Evolutionary conservation across 2,888 invertebrate species (phyloP), one percentile per base, ranked within the genome.

Genomic region (Drosophila hamatofila): DNA sequence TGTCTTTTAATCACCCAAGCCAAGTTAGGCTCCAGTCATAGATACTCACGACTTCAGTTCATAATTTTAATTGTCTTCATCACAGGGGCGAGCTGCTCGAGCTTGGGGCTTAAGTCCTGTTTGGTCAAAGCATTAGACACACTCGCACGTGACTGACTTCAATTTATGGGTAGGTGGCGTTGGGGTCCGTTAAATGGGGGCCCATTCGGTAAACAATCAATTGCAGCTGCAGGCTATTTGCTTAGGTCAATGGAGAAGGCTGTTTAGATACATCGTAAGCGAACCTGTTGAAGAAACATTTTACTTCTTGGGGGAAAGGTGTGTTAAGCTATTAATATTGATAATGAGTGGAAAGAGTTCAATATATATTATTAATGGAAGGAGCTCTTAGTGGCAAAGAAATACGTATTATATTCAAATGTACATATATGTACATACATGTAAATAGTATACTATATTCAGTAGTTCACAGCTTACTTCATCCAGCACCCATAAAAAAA

Each of bases 181-280:
- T 33, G 52, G 37, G 30, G 46, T 11, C 18, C 30, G 41, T 23
- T 16, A 18, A 7, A 14, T 35, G 49, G 9, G n/a, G n/a, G 23
- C 30, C 76, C 69, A 67, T 55, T 78, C 55, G 54, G 72, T 62
- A 81, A 85, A 89, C 85, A 85, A 87, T 80, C 84, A 87, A 85
- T 85, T 85, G 85, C 88, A 85, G 68, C 89, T 85, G 78, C 85
- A 89, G 88, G 89, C 85, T 79, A 73, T 82, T 76, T 78, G 65
- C 66, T 49, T 68, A 65, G 67, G 65, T 81, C 78, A 74, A 77
- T 42, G 71, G 60, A n/a, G 65, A 55, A 61, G 75, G 80, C 75
- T 75, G 71, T 61, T 78, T 60, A 67, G 75, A 66, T 61, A 51
- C 60, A 63, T 58, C 58, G 68, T 75, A 77, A 80, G 77, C 69